These are phyloP conservation scores for Phyllotis vaccarum DNA, from an alignment of 2,797 vertebrate species.

Conservation along the genomic window DNA sequence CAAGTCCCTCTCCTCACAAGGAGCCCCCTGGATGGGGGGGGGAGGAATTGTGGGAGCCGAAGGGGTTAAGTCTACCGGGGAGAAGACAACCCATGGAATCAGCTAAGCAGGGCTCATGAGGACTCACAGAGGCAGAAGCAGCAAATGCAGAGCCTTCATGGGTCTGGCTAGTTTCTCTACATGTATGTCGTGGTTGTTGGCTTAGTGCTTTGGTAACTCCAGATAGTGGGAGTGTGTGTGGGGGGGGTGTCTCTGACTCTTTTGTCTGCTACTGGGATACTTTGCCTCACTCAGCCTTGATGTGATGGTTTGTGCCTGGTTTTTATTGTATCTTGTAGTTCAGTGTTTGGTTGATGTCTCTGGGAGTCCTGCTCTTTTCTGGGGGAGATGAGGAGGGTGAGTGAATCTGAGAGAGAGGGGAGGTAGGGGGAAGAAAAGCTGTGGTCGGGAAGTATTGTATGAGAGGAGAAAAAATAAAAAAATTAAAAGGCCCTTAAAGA, in stretches of 20 bases:
- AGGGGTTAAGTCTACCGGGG: too few relatives aligned
- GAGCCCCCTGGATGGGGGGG: too few relatives aligned
- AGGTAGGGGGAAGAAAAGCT: background rate
- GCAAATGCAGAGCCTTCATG: too few relatives aligned
- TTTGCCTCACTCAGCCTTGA: background rate
- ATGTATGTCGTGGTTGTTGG: background rate
- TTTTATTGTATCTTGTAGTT: background rate
- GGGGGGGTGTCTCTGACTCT: background rate
- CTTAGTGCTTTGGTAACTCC: background rate
- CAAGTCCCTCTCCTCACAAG: too few relatives aligned
- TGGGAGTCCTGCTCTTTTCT: background rate
- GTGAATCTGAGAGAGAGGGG: background rate
- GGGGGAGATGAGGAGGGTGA: background rate
- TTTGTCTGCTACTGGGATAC: background rate
- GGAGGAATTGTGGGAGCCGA: too few relatives aligned
- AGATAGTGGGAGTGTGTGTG: background rate
- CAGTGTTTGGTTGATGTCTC: background rate
- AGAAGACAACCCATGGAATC: too few relatives aligned
- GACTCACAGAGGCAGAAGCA: too few relatives aligned
- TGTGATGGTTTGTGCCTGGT: background rate
- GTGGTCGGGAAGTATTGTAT: background rate
- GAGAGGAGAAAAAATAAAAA: background rate
- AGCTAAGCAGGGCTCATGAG: too few relatives aligned
- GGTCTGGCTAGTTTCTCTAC: too few relatives aligned
- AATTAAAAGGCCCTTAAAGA: background rate